phyloP scores from a whole-genome alignment of 2,797 vertebrate genomes.

The Protonibea diacanthus region DNA sequence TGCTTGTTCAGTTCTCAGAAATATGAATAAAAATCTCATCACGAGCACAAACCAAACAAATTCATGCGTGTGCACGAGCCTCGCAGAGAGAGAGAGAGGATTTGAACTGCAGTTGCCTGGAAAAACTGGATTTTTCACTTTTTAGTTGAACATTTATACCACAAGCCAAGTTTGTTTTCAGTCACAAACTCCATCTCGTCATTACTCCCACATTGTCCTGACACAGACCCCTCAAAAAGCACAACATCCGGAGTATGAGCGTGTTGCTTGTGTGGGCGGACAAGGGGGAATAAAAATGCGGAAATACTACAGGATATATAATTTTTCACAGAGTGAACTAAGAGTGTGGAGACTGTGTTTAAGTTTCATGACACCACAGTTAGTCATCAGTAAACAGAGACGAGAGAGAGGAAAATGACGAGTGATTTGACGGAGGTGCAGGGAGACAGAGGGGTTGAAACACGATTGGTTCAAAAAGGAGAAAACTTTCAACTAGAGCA shows the following conservation, averaged over 20 bases:
- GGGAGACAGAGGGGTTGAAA: neutral
- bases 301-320: neutral
- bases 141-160: slow-evolving; percentile 24
- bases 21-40: slow-evolving; percentile 28
- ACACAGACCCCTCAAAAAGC: slow-evolving; percentile 50
- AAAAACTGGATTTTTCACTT: neutral
- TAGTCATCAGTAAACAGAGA: slow-evolving; percentile 8
- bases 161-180: slow-evolving; percentile 22
- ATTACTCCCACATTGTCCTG: slow-evolving; percentile 51
- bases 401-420: neutral
- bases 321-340: slow-evolving; percentile 16
- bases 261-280: slow-evolving; percentile 35
- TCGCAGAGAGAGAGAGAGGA: neutral
- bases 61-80: neutral
- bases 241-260: slow-evolving; percentile 36
- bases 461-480: neutral
- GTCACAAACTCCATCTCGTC: slow-evolving; percentile 31
- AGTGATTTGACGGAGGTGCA: neutral
- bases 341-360: slow-evolving; percentile 29
- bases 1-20: slow-evolving; percentile 23
- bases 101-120: slow-evolving; percentile 8
- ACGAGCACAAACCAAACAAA: neutral
- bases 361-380: neutral
- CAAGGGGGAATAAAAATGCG: slow-evolving; percentile 24
- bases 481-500: neutral